Conservation (phyloP, 2,888 invertebrate genomes). For the Chorisops tibialis region DNA sequence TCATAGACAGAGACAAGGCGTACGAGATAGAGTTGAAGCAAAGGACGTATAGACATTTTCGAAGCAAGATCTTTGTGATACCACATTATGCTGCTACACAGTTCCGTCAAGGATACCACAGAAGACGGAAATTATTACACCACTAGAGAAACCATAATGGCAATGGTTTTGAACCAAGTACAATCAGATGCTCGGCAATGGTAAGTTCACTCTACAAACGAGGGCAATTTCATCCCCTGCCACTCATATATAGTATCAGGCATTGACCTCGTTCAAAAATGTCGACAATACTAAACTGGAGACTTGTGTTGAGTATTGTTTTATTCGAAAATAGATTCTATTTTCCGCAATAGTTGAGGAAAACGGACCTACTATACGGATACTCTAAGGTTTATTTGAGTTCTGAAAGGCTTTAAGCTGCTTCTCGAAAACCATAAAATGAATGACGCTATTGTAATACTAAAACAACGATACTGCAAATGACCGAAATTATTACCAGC, state of each 20-base stretch:
- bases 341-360: background rate
- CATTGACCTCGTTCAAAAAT: slow-evolving; percentile 19
- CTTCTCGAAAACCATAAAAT: slow-evolving; percentile 4
- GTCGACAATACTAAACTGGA: too few species aligned
- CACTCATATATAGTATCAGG: slow-evolving; percentile 5
- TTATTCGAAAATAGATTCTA: background rate
- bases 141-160: slow-evolving; percentile 30
- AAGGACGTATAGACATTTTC: background rate
- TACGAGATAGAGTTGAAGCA: background rate
- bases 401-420: slow-evolving; percentile 1
- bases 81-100: slow-evolving; percentile 7
- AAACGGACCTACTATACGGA: background rate
- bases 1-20: background rate
- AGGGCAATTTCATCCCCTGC: slow-evolving; percentile 26
- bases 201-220: slow-evolving; percentile 27
- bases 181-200: slow-evolving; percentile 29
- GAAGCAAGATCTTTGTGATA: background rate
- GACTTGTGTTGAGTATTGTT: background rate
- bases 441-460: slow-evolving; percentile 3
- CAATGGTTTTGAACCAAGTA: slow-evolving; percentile 29
- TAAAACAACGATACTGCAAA: too few species aligned
- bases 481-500: background rate
- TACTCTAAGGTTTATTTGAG: slow-evolving; percentile 3
- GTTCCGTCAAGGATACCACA: slow-evolving; percentile 16
- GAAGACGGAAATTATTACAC: slow-evolving; percentile 30